Percentiles rank a stretch among this genome's conserved stretches.
Evolutionary conservation across 35 echinoderm and acorn worm species (phyloP).

Genomic region (Lytechinus variegatus): DNA sequence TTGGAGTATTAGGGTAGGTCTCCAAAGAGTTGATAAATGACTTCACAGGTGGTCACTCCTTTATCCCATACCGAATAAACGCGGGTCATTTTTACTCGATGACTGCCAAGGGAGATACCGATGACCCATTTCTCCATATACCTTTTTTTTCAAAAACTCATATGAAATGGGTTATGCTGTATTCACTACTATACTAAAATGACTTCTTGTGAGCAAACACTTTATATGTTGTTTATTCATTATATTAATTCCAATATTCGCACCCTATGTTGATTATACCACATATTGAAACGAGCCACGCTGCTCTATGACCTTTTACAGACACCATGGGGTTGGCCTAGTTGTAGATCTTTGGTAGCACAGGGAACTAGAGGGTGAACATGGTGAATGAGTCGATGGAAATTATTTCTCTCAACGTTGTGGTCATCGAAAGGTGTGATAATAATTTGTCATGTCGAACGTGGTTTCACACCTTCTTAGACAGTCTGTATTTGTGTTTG

Average conservation of each 20-base stretch:
- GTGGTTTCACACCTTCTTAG: slow-evolving; percentile 10
- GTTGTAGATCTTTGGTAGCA: background rate
- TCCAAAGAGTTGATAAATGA: background rate
- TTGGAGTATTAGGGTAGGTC: background rate
- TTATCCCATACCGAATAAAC: background rate
- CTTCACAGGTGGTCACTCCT: slow-evolving; percentile 1
- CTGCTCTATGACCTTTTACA: background rate
- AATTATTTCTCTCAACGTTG: background rate
- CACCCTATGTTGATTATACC: background rate
- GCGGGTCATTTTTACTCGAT: background rate
- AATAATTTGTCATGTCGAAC: background rate
- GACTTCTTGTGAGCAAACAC: background rate
- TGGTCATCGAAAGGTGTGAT: background rate
- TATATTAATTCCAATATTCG: background rate
- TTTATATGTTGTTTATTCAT: background rate
- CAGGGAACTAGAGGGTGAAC: background rate
- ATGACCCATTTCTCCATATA: background rate
- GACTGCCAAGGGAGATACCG: background rate
- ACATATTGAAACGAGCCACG: background rate
- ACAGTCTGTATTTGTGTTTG: background rate
- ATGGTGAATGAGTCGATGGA: background rate
- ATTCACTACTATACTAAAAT: background rate
- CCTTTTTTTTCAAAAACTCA: background rate
- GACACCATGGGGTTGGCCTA: background rate
- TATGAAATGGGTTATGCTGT: background rate